A percentile compares a stretch with the other conserved stretches of the same genome.
phyloP scores from a whole-genome alignment of 2,113 vertebrate species.

The Larimichthys polyactis region DNA sequence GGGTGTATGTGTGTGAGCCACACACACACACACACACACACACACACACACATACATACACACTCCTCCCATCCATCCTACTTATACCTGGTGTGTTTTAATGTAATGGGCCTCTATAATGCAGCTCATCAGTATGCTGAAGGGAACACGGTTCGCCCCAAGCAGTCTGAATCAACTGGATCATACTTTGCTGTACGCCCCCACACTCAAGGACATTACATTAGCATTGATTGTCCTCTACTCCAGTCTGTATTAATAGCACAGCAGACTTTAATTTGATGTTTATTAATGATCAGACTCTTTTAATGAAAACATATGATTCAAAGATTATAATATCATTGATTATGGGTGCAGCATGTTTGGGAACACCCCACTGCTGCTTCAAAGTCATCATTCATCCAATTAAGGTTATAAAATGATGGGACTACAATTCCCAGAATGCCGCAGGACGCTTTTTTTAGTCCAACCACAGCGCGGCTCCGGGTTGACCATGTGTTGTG shows the following conservation, averaged over 20 bases:
- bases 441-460: constrained; percentile 6
- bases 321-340: neutral
- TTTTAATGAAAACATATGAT: neutral
- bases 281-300: neutral
- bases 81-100: constrained; percentile 29
- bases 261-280: neutral
- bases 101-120: constrained; percentile 56
- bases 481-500: constrained; percentile 41
- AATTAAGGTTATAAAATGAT: neutral
- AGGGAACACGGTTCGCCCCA: constrained; percentile 14
- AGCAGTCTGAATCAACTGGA: constrained; percentile 35
- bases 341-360: neutral
- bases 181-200: constrained; percentile 29
- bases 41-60: neutral
- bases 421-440: constrained; percentile 75
- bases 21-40: constrained; percentile 3
- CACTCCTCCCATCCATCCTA: neutral
- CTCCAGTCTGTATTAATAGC: constrained; percentile 27
- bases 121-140: constrained; percentile 67
- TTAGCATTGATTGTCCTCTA: constrained; percentile 70
- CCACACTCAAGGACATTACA: constrained; percentile 57
- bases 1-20: neutral
- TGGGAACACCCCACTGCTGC: neutral
- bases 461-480: constrained; percentile 40
- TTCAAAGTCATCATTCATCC: neutral